Evolutionary conservation across 2,113 vertebrate genomes (phyloP).

Genomic region (Astatoreochromis straeleni): DNA sequence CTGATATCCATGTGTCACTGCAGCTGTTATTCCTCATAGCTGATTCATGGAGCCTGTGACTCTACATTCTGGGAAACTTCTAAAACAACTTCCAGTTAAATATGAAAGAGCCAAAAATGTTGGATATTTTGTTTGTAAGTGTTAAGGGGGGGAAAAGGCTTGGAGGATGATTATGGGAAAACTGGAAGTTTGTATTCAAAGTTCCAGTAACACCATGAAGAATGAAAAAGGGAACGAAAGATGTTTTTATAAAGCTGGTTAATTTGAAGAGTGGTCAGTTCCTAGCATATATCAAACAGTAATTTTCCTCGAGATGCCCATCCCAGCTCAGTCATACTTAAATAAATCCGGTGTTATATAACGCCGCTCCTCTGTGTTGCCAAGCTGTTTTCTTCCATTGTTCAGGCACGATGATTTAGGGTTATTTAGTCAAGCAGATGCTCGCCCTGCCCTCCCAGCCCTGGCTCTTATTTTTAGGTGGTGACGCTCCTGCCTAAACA

Average conservation of each 20-base stretch:
- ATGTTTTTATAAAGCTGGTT: background rate
- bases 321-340: background rate
- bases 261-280: background rate
- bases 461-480: constrained; percentile 28
- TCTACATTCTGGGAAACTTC: constrained; percentile 18
- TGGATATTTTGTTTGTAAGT: background rate
- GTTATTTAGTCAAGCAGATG: background rate
- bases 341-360: background rate
- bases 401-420: background rate
- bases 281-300: background rate
- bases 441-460: background rate
- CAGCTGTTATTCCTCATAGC: constrained; percentile 14
- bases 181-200: background rate
- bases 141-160: background rate
- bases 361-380: background rate
- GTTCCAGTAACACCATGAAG: background rate
- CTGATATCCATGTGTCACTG: background rate
- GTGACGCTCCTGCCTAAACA: background rate
- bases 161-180: background rate
- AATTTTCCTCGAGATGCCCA: background rate
- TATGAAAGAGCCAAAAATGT: background rate
- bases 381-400: background rate
- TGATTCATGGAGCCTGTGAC: constrained; percentile 21
- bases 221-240: background rate
- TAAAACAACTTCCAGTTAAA: background rate